phyloP scores from a whole-genome alignment of 2,888 invertebrate species.

The Agriopis aurantiaria region DNA sequence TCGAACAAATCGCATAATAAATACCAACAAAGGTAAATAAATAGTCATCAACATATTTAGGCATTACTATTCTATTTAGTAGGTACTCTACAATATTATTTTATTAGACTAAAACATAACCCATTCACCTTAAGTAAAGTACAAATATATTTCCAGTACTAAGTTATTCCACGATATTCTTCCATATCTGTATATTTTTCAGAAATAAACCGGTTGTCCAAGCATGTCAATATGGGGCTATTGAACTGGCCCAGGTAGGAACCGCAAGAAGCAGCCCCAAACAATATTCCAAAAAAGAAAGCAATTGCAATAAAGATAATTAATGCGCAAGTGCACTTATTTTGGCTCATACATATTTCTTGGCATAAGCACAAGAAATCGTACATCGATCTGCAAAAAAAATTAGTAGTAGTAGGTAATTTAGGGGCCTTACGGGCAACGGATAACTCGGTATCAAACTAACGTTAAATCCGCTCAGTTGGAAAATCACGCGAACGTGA shows the following conservation, averaged over 20 bases:
- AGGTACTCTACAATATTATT: neutral
- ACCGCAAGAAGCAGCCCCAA: slow-evolving; percentile 77
- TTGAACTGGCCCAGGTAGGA: slow-evolving; percentile 69
- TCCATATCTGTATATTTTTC: slow-evolving; percentile 58
- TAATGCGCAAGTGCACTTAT: slow-evolving; percentile 60
- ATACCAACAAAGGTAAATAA: neutral
- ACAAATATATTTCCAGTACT: neutral
- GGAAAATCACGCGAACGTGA: no score
- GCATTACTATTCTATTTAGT: neutral
- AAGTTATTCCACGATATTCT: slow-evolving; percentile 61
- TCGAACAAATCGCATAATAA: no score
- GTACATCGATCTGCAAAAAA: slow-evolving; percentile 69
- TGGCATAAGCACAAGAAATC: slow-evolving; percentile 69
- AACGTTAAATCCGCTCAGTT: no score
- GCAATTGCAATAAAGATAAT: slow-evolving; percentile 52
- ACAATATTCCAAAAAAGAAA: slow-evolving; percentile 66
- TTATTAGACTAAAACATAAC: neutral
- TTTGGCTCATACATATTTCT: slow-evolving; percentile 59
- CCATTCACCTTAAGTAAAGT: slow-evolving; percentile 4
- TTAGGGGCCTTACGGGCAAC: no score
- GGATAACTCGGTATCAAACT: no score
- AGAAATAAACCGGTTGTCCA: slow-evolving; percentile 70
- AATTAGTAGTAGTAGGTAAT: neutral
- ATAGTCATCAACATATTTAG: neutral
- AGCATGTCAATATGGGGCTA: slow-evolving; percentile 72